Percentiles rank a stretch among this genome's conserved stretches.
Evolutionary conservation across 1,140 invertebrate genomes (phyloP).

Genomic region (Cotesia glomerata): DNA sequence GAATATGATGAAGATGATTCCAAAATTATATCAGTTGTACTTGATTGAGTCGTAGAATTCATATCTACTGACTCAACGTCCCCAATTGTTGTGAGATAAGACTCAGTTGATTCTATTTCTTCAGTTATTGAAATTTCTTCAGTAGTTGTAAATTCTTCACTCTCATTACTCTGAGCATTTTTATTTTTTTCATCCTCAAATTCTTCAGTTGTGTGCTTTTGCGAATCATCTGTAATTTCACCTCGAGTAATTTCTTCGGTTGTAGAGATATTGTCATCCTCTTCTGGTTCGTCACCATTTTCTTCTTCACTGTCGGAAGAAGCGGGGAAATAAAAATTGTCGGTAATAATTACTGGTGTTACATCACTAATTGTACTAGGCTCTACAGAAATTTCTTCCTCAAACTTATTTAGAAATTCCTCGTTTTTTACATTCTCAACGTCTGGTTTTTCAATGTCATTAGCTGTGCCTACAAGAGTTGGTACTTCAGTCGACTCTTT

Average conservation of each 20-base stretch:
- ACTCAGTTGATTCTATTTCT: constrained; percentile 28
- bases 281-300: constrained; percentile 29
- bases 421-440: constrained; percentile 27
- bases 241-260: neutral
- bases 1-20: neutral
- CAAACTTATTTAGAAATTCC: constrained; percentile 11
- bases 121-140: constrained; percentile 18
- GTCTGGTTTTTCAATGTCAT: constrained; percentile 42
- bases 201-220: neutral
- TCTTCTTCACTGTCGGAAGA: constrained; percentile 36
- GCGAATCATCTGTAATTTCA: neutral
- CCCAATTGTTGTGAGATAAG: constrained; percentile 1
- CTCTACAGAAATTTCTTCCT: constrained; percentile 15
- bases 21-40: neutral
- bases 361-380: constrained; percentile 19
- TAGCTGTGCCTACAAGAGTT: constrained; percentile 14
- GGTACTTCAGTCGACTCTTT: constrained; percentile 1
- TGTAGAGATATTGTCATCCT: constrained; percentile 28
- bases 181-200: neutral
- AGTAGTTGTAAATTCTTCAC: neutral
- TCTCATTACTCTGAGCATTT: constrained; percentile 12
- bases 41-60: constrained; percentile 13
- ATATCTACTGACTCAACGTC: neutral
- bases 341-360: constrained; percentile 57
- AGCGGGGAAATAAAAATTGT: constrained; percentile 57